A percentile compares a stretch with the other conserved stretches of the same genome.
Evolutionary conservation across 2,797 vertebrate genomes (phyloP).

Genomic region (Chiloscyllium punctatum): DNA sequence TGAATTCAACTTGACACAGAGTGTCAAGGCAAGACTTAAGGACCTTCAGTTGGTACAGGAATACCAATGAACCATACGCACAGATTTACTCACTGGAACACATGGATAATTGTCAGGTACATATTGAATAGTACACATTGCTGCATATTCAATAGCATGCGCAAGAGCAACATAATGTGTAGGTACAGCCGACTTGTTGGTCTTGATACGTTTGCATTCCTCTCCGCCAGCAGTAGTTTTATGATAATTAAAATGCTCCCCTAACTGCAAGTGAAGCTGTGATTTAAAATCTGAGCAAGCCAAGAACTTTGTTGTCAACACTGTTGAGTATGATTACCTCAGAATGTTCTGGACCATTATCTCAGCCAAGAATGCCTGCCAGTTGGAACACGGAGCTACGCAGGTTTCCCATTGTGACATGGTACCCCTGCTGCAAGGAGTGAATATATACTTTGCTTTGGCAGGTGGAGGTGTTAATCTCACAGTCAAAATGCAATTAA

Average conservation of each 20-base stretch:
- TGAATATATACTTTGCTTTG: not conserved
- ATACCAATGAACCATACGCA: not conserved
- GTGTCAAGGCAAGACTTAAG: too few species aligned
- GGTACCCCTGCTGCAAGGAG: not conserved
- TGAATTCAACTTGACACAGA: too few species aligned
- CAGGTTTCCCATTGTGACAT: not conserved
- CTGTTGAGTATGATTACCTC: not conserved
- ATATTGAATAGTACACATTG: not conserved
- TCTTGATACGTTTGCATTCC: not conserved
- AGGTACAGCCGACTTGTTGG: not conserved
- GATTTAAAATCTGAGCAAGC: not conserved
- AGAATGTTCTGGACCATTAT: slow-evolving; percentile 4
- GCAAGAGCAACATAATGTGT: not conserved
- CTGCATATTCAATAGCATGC: not conserved
- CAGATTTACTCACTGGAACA: not conserved
- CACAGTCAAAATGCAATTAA: not conserved
- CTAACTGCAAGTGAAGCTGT: slow-evolving; percentile 25
- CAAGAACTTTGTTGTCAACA: not conserved
- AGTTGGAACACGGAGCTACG: not conserved
- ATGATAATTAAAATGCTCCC: slow-evolving; percentile 26
- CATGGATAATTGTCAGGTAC: not conserved
- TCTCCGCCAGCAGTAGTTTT: not conserved
- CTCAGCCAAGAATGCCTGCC: slow-evolving; percentile 1
- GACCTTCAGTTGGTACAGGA: too few species aligned
- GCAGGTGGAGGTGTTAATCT: not conserved